Evolutionary conservation across 2,888 invertebrate genomes (phyloP).

Genomic region (Julus scanicus): DNA sequence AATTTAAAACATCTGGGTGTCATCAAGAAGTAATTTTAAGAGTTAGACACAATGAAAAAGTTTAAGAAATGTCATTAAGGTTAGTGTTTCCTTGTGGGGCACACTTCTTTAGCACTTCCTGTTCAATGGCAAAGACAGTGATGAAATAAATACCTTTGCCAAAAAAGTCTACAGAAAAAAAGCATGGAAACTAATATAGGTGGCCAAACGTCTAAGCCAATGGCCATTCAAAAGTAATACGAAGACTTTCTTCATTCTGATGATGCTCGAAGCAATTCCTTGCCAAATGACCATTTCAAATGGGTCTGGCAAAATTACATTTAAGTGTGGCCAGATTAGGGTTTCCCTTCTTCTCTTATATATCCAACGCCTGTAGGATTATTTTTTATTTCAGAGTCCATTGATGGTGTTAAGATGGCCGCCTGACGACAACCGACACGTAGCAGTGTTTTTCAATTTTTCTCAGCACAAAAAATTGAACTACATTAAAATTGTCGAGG

Average conservation of each 20-base stretch:
- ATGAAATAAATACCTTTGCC: constrained; percentile 9
- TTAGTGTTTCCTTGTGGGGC: background rate
- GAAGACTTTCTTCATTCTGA: background rate
- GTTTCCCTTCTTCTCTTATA: background rate
- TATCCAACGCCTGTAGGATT: background rate
- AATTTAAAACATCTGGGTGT: too few species aligned
- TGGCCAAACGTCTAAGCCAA: background rate
- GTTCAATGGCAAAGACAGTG: constrained; percentile 7
- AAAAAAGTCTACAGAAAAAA: background rate
- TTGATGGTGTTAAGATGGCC: constrained; percentile 29
- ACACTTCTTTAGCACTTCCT: background rate
- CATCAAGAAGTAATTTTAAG: too few species aligned
- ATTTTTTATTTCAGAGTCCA: background rate
- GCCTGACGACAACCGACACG: background rate
- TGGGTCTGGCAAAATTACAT: constrained; percentile 10
- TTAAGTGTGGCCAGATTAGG: constrained; percentile 37
- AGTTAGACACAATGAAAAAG: background rate
- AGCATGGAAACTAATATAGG: background rate
- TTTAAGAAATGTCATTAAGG: background rate
- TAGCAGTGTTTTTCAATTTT: too few species aligned
- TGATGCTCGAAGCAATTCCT: background rate
- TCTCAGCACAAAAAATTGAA: too few species aligned
- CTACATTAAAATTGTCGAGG: too few species aligned
- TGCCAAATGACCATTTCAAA: constrained; percentile 39
- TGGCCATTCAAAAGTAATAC: constrained; percentile 9